Percentiles rank a stretch among this genome's conserved stretches.
phyloP scores from a whole-genome alignment of 2,113 vertebrate genomes.

The Lonchura striata region DNA sequence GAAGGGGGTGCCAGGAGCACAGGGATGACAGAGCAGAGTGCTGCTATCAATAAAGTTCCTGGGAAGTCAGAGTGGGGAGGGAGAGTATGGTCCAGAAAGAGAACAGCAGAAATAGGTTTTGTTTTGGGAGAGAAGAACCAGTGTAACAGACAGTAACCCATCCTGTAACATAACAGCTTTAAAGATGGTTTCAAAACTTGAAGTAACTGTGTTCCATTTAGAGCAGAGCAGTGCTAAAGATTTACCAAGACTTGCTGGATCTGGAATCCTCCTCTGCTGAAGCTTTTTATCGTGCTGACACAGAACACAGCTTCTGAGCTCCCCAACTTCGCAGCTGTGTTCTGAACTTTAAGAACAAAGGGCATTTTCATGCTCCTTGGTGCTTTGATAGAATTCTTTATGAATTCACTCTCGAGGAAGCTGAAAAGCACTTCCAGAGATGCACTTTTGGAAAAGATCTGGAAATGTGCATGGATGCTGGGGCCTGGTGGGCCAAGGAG shows the following conservation, averaged over 20 bases:
- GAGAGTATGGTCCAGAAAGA: neutral
- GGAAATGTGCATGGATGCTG: neutral
- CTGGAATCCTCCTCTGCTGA: neutral
- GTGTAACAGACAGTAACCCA: neutral
- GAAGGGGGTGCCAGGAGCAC: neutral
- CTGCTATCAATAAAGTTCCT: neutral
- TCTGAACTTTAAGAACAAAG: neutral
- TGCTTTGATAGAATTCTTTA: neutral
- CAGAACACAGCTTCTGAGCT: neutral
- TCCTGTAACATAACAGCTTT: neutral
- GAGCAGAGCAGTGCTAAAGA: neutral
- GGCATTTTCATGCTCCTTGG: accelerated
- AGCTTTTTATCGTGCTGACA: neutral
- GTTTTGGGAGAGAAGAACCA: neutral
- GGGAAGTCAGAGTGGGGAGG: neutral
- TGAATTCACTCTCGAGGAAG: neutral
- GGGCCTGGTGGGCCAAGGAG: neutral
- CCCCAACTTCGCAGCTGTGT: neutral
- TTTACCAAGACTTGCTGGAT: neutral
- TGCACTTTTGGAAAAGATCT: neutral
- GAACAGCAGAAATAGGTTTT: neutral
- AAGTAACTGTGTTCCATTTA: neutral
- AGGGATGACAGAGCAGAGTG: neutral
- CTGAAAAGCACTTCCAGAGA: neutral
- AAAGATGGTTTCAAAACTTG: neutral